Evolutionary conservation across 1,140 invertebrate genomes (phyloP).

Genomic region (Cyclina sinensis): DNA sequence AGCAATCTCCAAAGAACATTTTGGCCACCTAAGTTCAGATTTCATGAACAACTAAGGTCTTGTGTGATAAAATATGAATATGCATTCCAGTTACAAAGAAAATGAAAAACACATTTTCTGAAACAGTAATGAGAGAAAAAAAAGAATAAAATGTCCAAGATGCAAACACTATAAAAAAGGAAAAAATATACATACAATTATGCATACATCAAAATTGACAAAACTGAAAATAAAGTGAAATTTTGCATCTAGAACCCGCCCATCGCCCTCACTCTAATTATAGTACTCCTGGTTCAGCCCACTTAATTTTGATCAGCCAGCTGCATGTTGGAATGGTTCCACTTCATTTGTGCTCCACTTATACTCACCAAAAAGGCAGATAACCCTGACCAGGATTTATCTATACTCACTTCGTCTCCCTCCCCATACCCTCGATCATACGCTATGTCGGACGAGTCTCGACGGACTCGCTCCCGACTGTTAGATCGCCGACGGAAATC

Average conservation of each 20-base stretch:
- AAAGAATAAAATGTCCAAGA: conserved; percentile 37
- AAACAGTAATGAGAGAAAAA: background rate
- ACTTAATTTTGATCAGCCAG: conserved; percentile 30
- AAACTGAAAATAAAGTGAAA: conserved; percentile 40
- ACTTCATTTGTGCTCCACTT: conserved; percentile 74
- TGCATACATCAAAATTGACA: conserved; percentile 35
- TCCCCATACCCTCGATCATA: conserved; percentile 87
- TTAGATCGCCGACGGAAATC: conserved; percentile 85
- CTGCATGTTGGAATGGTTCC: conserved; percentile 72
- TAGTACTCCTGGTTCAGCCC: conserved; percentile 6
- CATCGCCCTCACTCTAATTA: conserved; percentile 57
- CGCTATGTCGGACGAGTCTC: conserved; percentile 90
- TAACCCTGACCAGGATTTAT: conserved; percentile 77
- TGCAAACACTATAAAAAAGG: conserved; percentile 18
- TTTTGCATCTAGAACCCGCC: conserved; percentile 42
- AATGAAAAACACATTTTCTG: conserved; percentile 14
- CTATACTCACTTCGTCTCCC: conserved; percentile 89
- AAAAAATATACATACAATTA: conserved; percentile 50
- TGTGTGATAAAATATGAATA: background rate
- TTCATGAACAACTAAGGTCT: background rate
- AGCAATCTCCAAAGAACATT: background rate
- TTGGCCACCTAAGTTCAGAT: background rate
- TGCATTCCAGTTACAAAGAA: conserved; percentile 2
- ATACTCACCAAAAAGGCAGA: conserved; percentile 83
- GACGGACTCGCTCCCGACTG: conserved; percentile 88